These are phyloP conservation scores for Nemotelus pantherinus DNA, from an alignment of 2,888 invertebrate genomes.

Conservation along the genomic window DNA sequence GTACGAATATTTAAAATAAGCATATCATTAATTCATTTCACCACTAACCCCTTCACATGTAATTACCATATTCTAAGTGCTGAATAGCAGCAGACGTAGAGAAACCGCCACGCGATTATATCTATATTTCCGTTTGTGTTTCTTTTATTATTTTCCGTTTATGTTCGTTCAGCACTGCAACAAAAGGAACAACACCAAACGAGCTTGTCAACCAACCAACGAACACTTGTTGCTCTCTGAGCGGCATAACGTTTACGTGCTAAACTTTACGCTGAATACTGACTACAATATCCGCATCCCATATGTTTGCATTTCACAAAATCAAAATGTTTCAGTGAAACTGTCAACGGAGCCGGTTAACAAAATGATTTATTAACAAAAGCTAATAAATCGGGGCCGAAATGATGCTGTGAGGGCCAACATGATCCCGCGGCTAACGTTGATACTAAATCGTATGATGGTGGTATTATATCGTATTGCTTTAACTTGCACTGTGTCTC, in stretches of 20 bases:
- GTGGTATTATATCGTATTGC: no score
- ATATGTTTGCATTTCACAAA: slow-evolving; percentile 21
- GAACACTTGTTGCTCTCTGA: neutral
- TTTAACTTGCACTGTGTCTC: no score
- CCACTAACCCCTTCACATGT: no score
- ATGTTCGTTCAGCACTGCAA: neutral
- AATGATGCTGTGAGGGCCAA: neutral
- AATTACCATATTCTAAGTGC: no score
- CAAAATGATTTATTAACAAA: slow-evolving; percentile 40
- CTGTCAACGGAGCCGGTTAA: slow-evolving; percentile 24
- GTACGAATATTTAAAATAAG: no score
- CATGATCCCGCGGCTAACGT: no score
- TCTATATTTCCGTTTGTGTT: slow-evolving; percentile 13
- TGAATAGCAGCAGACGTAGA: neutral
- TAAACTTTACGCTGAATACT: neutral
- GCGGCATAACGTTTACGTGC: neutral
- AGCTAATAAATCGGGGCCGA: slow-evolving; percentile 36
- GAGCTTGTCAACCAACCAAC: neutral
- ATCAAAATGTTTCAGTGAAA: slow-evolving; percentile 34
- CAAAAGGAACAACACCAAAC: neutral
- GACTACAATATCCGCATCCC: slow-evolving; percentile 22
- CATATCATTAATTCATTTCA: no score
- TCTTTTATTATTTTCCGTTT: slow-evolving; percentile 15
- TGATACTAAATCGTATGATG: no score
- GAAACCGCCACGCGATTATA: neutral